A percentile compares a stretch with the other conserved stretches of the same genome.
Conservation (phyloP, 2,888 invertebrate species). For the Meiosimyza decipiens region DNA sequence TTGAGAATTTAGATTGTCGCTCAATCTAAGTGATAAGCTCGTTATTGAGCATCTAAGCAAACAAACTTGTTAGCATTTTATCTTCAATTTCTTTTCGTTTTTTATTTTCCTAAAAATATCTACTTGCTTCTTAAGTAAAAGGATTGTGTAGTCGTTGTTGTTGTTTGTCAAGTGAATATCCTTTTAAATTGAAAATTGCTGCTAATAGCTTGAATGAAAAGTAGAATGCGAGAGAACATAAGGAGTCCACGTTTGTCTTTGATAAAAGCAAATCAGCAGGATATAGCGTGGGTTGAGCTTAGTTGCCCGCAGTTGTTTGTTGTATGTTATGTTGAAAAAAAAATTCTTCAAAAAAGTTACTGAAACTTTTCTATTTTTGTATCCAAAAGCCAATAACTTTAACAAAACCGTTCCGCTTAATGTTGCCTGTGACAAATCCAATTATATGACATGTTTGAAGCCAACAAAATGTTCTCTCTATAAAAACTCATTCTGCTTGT, state of each 20-base stretch:
- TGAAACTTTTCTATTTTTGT: too few species aligned
- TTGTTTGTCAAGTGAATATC: slow-evolving; percentile 13
- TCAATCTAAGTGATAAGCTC: slow-evolving; percentile 26
- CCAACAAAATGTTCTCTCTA: neutral
- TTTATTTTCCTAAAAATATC: neutral
- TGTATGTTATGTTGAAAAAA: too few species aligned
- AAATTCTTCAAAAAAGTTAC: too few species aligned
- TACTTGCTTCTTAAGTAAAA: slow-evolving; percentile 6
- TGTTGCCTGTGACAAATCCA: neutral
- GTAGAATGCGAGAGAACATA: neutral
- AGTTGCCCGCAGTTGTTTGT: too few species aligned
- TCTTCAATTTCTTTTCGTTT: neutral
- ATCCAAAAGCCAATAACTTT: too few species aligned
- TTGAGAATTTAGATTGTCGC: slow-evolving; percentile 25
- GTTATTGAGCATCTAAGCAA: slow-evolving; percentile 29
- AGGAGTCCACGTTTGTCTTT: too few species aligned
- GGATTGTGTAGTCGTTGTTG: neutral
- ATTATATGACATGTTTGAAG: neutral
- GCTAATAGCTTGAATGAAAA: slow-evolving; percentile 4
- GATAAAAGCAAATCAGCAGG: too few species aligned
- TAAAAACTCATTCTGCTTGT: too few species aligned
- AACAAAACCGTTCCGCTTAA: too few species aligned
- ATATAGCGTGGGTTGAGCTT: too few species aligned
- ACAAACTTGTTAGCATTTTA: slow-evolving; percentile 2
- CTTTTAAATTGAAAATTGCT: slow-evolving; percentile 27